Base-by-base conservation (phyloP, 2,888 invertebrate species). In the Zygothrica quintamaculata region DNA sequence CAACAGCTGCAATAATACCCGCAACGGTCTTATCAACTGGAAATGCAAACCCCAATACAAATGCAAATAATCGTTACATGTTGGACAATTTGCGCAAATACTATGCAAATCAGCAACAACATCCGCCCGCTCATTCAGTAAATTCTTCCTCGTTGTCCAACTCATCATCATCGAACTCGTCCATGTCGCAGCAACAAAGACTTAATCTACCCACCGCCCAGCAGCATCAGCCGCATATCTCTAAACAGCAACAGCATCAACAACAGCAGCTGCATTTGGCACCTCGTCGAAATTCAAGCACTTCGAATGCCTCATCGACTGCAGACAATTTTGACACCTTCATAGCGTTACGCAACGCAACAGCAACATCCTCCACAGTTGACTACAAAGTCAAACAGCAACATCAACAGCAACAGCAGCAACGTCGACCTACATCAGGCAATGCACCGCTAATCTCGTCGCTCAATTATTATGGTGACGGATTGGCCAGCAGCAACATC, bases 51-150 rank as follows among this genome's bases (percentile, higher is more conserved):
- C 43, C 42, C 57, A 57, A 55, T 65, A 51, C 65, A 36, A 74
- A 44, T 58, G 66, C 78, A 46, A 87, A 84, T 53, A 89, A 88
- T 79, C 87, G 88, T 51, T 87, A 86, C 62, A 82, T 88, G 75
- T 62, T 90, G 71, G 90, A 90, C 69, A 89, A 89, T 75, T 70
- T 90, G 65, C 90, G 89, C 61, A 90, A 90, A 86, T 89, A 89
- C 81, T 90, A 90, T 48, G 81, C 84, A 48, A 81, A 74, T 82
- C 89, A 90, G 67, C 88, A 87, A 13, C 82, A 88, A 26, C 77
- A 81, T 57, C 79, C 84, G 46, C 87, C 89, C 46, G 80, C 88
- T 55, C 87, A 89, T 36, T 88, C 89, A 8, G 76, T 87, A 34
- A 88, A 89, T 70, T 89, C 89, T 11, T 87, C 89, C 7, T 90